Conservation (phyloP, 2,113 vertebrate species). For the Elachura formosa region DNA sequence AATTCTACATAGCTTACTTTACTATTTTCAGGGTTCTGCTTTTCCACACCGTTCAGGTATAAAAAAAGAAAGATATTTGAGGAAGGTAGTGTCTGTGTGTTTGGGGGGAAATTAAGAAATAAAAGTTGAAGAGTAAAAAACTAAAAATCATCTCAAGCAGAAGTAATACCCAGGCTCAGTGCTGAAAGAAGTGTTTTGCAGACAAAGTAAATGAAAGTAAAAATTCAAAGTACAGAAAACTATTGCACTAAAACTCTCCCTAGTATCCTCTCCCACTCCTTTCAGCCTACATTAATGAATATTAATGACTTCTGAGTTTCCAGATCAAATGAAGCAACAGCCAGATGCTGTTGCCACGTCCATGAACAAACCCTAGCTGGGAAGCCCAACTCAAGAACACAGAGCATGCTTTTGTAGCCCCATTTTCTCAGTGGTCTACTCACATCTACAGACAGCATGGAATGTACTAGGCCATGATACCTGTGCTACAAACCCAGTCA, state of each 20-base stretch:
- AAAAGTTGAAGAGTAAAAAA: neutral
- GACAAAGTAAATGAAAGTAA: neutral
- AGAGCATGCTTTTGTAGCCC: neutral
- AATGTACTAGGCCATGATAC: neutral
- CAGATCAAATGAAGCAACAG: neutral
- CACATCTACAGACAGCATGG: neutral
- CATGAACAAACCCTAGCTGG: neutral
- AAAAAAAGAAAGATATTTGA: neutral
- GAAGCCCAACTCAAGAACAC: neutral
- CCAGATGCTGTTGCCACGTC: neutral
- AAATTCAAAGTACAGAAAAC: neutral
- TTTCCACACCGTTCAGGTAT: neutral
- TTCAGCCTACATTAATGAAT: neutral
- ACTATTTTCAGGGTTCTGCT: neutral
- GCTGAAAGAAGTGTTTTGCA: neutral
- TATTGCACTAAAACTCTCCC: neutral
- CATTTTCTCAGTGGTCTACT: neutral
- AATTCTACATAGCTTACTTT: neutral
- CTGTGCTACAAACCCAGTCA: fast-evolving
- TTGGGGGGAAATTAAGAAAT: neutral
- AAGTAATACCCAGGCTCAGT: neutral
- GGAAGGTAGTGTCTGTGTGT: neutral
- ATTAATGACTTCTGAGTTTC: neutral
- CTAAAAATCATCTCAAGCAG: neutral
- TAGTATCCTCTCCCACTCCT: neutral